Conservation (phyloP, 2,888 invertebrate genomes). For the Acrobasis consociella region DNA sequence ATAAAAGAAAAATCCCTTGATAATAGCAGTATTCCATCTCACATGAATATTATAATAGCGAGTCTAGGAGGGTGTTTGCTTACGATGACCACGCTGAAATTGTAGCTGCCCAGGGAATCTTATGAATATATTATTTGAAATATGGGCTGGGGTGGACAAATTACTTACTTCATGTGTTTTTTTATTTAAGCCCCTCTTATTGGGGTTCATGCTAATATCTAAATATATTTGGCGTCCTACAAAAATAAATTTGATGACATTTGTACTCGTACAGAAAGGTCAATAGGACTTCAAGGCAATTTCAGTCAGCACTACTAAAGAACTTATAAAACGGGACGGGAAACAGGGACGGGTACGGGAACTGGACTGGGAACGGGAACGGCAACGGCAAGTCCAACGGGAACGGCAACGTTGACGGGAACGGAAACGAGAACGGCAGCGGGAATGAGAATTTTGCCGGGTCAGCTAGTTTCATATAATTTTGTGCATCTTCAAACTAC, state of each 20-base stretch:
- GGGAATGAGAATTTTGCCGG: too few species aligned
- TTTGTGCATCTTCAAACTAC: too few species aligned
- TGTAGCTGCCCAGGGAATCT: slow-evolving; percentile 52
- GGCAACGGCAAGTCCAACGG: too few species aligned
- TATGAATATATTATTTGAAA: slow-evolving; percentile 68
- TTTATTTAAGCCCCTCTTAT: slow-evolving; percentile 4
- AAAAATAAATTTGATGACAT: slow-evolving; percentile 7
- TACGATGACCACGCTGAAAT: slow-evolving; percentile 56
- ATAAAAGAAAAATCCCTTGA: slow-evolving; percentile 27
- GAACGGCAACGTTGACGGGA: too few species aligned
- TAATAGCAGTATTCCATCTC: slow-evolving; percentile 35
- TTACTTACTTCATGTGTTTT: slow-evolving; percentile 41
- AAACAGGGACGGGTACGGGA: too few species aligned
- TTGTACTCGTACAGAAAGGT: too few species aligned
- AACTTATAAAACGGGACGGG: too few species aligned
- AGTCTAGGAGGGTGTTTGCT: slow-evolving; percentile 44
- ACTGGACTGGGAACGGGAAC: too few species aligned
- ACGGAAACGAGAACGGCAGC: too few species aligned
- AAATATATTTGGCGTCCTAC: slow-evolving; percentile 3
- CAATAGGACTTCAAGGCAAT: too few species aligned
- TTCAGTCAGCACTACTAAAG: too few species aligned
- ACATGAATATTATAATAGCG: slow-evolving; percentile 32
- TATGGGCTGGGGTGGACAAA: slow-evolving; percentile 47
- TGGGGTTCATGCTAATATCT: slow-evolving; percentile 1
- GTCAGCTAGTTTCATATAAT: too few species aligned